Evolutionary conservation across 1,140 invertebrate species (phyloP).

Genomic region (Euglossa dilemma): DNA sequence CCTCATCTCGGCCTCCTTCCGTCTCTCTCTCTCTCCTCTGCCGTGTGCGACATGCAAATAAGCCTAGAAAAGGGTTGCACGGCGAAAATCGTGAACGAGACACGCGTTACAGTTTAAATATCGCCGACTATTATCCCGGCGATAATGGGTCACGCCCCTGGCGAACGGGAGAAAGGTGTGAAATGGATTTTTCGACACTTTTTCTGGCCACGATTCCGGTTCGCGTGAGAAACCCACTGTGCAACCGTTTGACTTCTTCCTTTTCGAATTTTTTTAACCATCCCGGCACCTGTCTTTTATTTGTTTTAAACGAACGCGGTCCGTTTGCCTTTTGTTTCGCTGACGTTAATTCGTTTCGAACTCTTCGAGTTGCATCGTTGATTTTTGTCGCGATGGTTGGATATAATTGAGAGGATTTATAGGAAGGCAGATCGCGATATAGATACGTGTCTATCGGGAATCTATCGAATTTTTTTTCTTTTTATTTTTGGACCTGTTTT

Average conservation of each 20-base stretch:
- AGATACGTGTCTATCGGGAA: too few relatives aligned
- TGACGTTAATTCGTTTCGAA: too few relatives aligned
- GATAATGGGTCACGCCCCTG: conserved; percentile 78
- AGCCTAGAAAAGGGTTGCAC: conserved; percentile 58
- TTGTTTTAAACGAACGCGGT: neutral
- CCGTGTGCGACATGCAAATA: conserved; percentile 61
- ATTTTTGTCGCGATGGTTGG: too few relatives aligned
- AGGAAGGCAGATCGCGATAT: too few relatives aligned
- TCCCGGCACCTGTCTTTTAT: neutral
- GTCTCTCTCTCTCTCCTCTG: neutral
- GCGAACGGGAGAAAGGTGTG: conserved; percentile 25
- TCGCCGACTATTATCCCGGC: conserved; percentile 73
- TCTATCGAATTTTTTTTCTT: too few relatives aligned
- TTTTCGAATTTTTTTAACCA: neutral
- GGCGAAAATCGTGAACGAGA: conserved; percentile 1
- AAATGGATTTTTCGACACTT: conserved; percentile 38
- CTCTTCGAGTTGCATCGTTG: too few relatives aligned
- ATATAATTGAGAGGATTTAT: too few relatives aligned
- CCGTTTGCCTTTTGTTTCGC: too few relatives aligned
- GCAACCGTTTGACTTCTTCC: neutral
- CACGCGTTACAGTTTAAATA: conserved; percentile 77
- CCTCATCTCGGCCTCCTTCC: conserved; percentile 25
- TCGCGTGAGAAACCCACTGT: conserved; percentile 25
- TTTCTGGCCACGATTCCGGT: conserved; percentile 28
- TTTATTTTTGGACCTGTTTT: too few relatives aligned